phyloP scores from a whole-genome alignment of 2,797 vertebrate genomes.

The Atherinosoma microstoma region DNA sequence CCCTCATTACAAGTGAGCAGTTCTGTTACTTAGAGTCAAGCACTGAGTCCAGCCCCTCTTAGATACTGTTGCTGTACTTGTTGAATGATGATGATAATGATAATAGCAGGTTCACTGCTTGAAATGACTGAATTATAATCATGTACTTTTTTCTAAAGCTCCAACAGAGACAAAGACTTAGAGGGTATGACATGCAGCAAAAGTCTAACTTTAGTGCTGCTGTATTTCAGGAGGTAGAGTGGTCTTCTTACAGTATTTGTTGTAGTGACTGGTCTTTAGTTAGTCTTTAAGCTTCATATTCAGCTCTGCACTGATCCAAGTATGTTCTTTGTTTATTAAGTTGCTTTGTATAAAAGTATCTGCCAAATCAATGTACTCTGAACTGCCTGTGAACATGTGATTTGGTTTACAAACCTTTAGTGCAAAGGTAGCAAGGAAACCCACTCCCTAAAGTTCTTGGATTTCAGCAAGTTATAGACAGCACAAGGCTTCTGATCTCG shows the following conservation, averaged over 20 bases:
- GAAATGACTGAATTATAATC: neutral
- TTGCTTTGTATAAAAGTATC: neutral
- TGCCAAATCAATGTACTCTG: neutral
- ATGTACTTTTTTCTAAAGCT: neutral
- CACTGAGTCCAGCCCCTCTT: neutral
- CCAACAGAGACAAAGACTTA: neutral
- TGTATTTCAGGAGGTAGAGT: neutral
- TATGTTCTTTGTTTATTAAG: no score
- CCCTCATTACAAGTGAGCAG: slow-evolving; percentile 85
- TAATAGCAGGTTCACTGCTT: neutral
- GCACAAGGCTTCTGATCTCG: neutral
- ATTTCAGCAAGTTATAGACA: neutral
- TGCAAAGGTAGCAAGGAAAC: neutral
- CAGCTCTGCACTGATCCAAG: no score
- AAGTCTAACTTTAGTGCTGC: neutral
- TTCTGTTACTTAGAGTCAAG: neutral
- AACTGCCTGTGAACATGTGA: neutral
- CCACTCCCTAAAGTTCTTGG: neutral
- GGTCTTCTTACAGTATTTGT: no score
- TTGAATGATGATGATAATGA: neutral
- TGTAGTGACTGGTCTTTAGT: no score
- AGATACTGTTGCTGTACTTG: neutral
- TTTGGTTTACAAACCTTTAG: neutral
- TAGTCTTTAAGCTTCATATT: no score
- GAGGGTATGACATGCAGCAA: neutral